Evolutionary conservation across 2,888 invertebrate genomes (phyloP).

Genomic region (Lasioglossum zephyrum): DNA sequence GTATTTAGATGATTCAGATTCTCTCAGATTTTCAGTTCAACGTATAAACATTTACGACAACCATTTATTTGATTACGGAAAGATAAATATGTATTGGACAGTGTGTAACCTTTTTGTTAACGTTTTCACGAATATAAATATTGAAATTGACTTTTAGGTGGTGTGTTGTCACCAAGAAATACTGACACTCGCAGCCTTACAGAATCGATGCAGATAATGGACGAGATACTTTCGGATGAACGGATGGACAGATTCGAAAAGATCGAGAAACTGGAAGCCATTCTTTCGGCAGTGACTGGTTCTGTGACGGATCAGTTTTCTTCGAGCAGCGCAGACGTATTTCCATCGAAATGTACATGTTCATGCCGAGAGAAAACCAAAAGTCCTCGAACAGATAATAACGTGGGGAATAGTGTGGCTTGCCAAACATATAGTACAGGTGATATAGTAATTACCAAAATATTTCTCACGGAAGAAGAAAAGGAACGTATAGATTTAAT

Average conservation of each 20-base stretch:
- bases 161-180: conserved; percentile 90
- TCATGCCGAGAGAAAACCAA: conserved; percentile 71
- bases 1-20: too few species aligned
- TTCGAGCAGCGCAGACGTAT: conserved; percentile 85
- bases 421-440: conserved; percentile 96
- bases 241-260: conserved; percentile 94
- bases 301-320: conserved; percentile 87
- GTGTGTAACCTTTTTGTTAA: not conserved
- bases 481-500: conserved; percentile 86
- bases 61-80: not conserved
- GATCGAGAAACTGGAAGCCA: conserved; percentile 94
- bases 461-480: conserved; percentile 88
- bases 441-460: conserved; percentile 95
- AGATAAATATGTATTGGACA: not conserved
- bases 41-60: not conserved
- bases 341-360: conserved; percentile 85
- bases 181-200: conserved; percentile 93
- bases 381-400: conserved; percentile 80
- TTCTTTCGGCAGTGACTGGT: conserved; percentile 91
- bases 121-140: not conserved
- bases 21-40: not conserved
- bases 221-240: conserved; percentile 92
- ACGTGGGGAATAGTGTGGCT: conserved; percentile 85
- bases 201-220: conserved; percentile 95
- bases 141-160: conserved; percentile 73